Percentiles rank a stretch among this genome's conserved stretches.
phyloP scores from a whole-genome alignment of 2,797 vertebrate species.

The Sebastes nivosus region DNA sequence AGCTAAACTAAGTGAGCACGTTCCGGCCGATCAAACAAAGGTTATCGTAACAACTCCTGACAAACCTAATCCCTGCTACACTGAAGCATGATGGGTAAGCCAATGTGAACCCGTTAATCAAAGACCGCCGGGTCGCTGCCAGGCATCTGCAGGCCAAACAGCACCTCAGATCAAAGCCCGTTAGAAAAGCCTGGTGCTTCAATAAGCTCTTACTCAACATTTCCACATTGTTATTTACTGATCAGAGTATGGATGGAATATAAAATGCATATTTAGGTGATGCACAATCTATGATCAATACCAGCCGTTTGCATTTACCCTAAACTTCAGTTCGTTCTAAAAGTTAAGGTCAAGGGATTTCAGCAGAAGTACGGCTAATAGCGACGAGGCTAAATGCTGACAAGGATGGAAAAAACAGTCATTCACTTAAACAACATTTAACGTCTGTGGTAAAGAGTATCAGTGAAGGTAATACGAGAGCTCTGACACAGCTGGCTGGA shows the following conservation, averaged over 20 bases:
- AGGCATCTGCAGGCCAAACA: constrained; percentile 40
- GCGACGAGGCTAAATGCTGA: constrained; percentile 41
- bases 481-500: constrained; percentile 5
- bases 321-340: constrained; percentile 18
- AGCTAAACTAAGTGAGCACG: constrained; percentile 10
- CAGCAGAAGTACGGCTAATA: constrained; percentile 23
- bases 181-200: constrained; percentile 17
- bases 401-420: constrained; percentile 41
- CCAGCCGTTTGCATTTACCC: constrained; percentile 50
- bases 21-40: constrained; percentile 58
- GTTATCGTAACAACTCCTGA: constrained; percentile 71
- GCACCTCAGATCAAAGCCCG: constrained; percentile 35
- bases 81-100: constrained; percentile 72
- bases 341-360: constrained; percentile 26
- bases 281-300: neutral
- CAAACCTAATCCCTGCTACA: constrained; percentile 72
- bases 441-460: constrained; percentile 29
- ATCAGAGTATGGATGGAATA: constrained; percentile 5
- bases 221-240: constrained; percentile 17
- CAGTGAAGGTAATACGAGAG: constrained; percentile 25
- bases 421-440: constrained; percentile 42
- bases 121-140: constrained; percentile 54
- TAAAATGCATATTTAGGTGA: neutral
- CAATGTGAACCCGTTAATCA: constrained; percentile 70
- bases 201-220: constrained; percentile 31